Conservation (phyloP, 2,113 vertebrate genomes). For the Salminus brasiliensis region DNA sequence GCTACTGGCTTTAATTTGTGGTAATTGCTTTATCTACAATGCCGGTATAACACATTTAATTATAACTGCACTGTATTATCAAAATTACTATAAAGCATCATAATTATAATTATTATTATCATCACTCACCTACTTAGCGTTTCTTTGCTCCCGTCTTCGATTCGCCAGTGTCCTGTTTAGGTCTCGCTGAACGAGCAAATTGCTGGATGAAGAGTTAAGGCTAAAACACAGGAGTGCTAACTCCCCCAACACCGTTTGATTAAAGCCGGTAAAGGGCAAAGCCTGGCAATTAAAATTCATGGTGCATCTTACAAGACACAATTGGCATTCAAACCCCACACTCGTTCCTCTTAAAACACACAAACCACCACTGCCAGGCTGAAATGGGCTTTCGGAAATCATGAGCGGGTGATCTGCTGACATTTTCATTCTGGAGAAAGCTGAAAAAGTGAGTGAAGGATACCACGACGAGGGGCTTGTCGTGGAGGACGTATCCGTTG, state of each 20-base stretch:
- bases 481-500: constrained; percentile 90
- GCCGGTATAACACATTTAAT: too few species aligned
- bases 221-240: neutral
- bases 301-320: neutral
- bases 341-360: neutral
- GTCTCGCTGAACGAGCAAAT: constrained; percentile 94
- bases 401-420: neutral
- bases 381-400: neutral
- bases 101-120: neutral
- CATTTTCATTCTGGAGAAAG: neutral
- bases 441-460: constrained; percentile 76
- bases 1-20: too few species aligned
- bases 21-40: too few species aligned
- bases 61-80: neutral
- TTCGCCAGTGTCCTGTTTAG: constrained; percentile 83
- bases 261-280: constrained; percentile 12
- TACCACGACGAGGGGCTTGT: constrained; percentile 97
- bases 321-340: constrained; percentile 3
- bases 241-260: neutral
- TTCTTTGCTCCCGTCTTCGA: constrained; percentile 65
- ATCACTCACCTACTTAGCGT: constrained; percentile 38
- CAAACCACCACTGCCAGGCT: neutral
- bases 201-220: constrained; percentile 81
- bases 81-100: neutral
- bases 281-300: constrained; percentile 5